Percentiles rank a stretch among this genome's conserved stretches.
phyloP scores from a whole-genome alignment of 1,140 invertebrate genomes.

The Eriocheir sinensis region DNA sequence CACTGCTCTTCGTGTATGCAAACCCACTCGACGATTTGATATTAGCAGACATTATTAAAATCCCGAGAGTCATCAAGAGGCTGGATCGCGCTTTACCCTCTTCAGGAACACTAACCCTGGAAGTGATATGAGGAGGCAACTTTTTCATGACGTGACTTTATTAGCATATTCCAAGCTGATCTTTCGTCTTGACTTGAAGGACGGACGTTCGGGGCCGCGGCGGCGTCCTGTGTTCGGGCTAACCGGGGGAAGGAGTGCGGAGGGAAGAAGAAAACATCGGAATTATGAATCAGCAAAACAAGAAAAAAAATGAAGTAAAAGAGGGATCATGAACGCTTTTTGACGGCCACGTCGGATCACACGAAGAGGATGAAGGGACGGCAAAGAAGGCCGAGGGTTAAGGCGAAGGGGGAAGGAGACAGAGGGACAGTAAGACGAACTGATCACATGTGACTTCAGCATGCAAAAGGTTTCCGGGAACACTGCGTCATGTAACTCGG shows the following conservation, averaged over 20 bases:
- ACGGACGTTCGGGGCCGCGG: neutral
- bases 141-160: neutral
- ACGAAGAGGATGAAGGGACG: too few species aligned
- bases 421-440: neutral
- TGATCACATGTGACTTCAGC: slow-evolving; percentile 12
- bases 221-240: neutral
- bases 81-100: too few species aligned
- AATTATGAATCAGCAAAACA: too few species aligned
- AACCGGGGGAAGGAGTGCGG: neutral
- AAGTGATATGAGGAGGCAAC: neutral
- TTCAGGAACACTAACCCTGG: too few species aligned
- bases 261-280: neutral
- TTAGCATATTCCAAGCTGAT: neutral
- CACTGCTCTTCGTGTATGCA: too few species aligned
- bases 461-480: slow-evolving; percentile 24
- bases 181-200: neutral
- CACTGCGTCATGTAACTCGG: neutral
- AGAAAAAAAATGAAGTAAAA: too few species aligned
- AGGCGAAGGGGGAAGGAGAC: neutral
- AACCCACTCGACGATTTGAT: neutral
- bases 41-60: neutral
- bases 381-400: too few species aligned
- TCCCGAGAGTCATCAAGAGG: neutral
- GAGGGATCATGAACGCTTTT: too few species aligned
- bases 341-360: too few species aligned